Conservation (phyloP, 2,888 invertebrate genomes). For the Thera britannica region DNA sequence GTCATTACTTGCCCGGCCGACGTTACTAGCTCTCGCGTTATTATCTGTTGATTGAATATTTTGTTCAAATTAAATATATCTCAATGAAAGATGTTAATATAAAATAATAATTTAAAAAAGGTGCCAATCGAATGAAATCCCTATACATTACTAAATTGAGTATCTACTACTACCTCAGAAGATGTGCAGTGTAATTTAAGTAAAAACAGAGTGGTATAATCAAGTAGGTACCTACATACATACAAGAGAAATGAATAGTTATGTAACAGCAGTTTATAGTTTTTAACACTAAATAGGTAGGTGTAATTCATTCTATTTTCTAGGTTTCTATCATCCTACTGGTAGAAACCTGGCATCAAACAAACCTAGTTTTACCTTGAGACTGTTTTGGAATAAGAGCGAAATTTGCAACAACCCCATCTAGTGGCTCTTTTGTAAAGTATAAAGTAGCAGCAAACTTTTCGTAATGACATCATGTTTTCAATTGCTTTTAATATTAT, state of each 20-base stretch:
- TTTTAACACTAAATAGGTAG: too few species aligned
- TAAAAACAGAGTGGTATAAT: not conserved
- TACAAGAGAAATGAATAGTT: not conserved
- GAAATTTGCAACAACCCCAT: constrained; percentile 7
- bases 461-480: too few species aligned
- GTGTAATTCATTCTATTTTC: too few species aligned
- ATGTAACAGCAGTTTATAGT: too few species aligned
- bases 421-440: constrained; percentile 10
- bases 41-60: constrained; percentile 54
- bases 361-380: too few species aligned
- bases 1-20: constrained; percentile 78
- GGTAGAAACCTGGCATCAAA: too few species aligned
- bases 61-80: constrained; percentile 13
- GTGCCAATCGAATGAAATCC: not conserved
- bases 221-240: too few species aligned
- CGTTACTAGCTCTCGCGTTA: constrained; percentile 71
- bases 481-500: too few species aligned
- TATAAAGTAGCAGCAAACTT: not conserved
- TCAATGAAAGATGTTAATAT: not conserved
- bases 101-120: too few species aligned
- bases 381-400: too few species aligned
- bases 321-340: too few species aligned
- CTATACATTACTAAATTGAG: not conserved
- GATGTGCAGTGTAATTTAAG: not conserved
- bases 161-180: not conserved